phyloP scores from a whole-genome alignment of 1,140 invertebrate genomes.

The Saccostrea cuccullata region DNA sequence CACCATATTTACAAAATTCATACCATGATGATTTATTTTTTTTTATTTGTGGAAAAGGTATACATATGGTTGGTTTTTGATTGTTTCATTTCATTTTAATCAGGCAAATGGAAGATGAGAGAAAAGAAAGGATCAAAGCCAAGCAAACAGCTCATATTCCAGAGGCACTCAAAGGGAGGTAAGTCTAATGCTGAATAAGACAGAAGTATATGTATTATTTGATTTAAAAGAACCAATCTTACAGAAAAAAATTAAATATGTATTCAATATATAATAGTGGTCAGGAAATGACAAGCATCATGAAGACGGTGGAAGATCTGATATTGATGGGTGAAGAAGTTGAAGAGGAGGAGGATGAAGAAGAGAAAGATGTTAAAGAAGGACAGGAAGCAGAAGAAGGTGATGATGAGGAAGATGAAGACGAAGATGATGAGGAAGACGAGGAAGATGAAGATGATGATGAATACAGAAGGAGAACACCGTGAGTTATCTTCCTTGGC shows the following conservation, averaged over 20 bases:
- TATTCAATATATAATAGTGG: conserved; percentile 59
- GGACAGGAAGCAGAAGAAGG: conserved; percentile 28
- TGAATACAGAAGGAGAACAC: conserved; percentile 19
- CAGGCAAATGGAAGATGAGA: conserved; percentile 70
- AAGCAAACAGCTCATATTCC: conserved; percentile 70
- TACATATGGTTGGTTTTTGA: not conserved
- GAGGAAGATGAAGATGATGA: conserved; percentile 1
- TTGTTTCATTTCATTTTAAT: conserved; percentile 12
- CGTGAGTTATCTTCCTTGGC: not conserved
- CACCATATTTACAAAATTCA: too few species aligned
- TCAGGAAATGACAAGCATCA: conserved; percentile 63
- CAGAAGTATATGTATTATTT: too few species aligned
- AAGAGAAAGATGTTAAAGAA: conserved; percentile 33
- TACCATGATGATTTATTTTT: too few species aligned
- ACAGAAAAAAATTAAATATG: not conserved
- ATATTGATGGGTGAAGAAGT: conserved; percentile 59
- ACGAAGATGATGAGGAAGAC: conserved; percentile 34
- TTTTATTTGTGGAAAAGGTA: too few species aligned
- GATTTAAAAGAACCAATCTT: not conserved
- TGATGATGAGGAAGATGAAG: conserved; percentile 49
- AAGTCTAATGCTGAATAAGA: conserved; percentile 40
- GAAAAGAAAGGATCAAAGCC: conserved; percentile 66
- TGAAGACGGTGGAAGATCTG: conserved; percentile 72
- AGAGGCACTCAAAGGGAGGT: conserved; percentile 71
- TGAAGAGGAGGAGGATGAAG: conserved; percentile 45